Conservation (phyloP, 2,113 vertebrate species). For the Hippocampus zosterae region DNA sequence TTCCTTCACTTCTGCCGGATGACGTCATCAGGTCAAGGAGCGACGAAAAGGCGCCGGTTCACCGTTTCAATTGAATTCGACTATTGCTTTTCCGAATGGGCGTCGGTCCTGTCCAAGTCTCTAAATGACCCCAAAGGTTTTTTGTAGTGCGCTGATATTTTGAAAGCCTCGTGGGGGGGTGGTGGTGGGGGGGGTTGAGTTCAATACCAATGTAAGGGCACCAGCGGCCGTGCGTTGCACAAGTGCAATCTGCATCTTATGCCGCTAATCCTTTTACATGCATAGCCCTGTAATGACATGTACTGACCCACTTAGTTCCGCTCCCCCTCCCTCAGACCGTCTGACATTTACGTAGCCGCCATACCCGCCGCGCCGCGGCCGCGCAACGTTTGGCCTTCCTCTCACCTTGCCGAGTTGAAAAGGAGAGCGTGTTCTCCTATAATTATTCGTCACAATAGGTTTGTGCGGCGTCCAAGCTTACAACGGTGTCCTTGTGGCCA, state of each 20-base stretch:
- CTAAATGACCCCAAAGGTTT: background rate
- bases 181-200: background rate
- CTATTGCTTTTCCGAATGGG: too few species aligned
- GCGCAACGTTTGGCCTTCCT: background rate
- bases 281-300: conserved; percentile 37
- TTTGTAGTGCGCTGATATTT: background rate
- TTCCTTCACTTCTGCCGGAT: too few species aligned
- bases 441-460: background rate
- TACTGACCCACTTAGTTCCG: conserved; percentile 28
- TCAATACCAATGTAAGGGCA: background rate
- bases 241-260: conserved; percentile 42
- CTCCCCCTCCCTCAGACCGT: conserved; percentile 12
- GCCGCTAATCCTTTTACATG: conserved; percentile 35
- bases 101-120: too few species aligned
- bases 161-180: background rate
- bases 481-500: background rate
- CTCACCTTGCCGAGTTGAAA: conserved; percentile 7
- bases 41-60: too few species aligned
- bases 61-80: too few species aligned
- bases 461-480: background rate
- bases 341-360: conserved; percentile 1
- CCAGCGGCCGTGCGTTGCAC: background rate
- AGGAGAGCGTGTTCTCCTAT: background rate
- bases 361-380: background rate
- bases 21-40: too few species aligned